Base-by-base conservation (phyloP, 2,888 invertebrate species). In the Diarsia rubi region DNA sequence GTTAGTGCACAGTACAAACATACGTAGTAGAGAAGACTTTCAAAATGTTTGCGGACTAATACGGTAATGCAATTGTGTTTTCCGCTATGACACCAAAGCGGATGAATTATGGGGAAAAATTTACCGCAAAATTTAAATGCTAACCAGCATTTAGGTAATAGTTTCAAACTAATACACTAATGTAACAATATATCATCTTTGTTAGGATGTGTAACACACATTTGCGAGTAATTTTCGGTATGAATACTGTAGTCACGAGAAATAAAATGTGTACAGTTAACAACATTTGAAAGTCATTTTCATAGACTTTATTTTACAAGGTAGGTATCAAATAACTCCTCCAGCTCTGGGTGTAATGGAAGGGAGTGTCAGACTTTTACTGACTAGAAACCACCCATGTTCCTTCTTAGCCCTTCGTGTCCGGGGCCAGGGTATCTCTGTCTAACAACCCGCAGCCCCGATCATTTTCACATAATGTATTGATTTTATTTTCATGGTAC, bases 41-140 rank as follows among this genome's bases (percentile, higher is more conserved):
- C n/a, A 52, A 76, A 65, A 76, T 60, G 27, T 45, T 82, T 2
- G 44, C 45, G 11, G 68, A 82, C 78, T 67, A 68, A 67, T 82
- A 63, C n/a, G 37, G 54, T 64, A 68, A 82, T 67, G 67, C n/a
- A 76, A 49, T 66, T 63, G 57, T 59, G 27, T 83, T 73, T n/a
- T 54, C 16, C 21, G 27, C 12, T 6, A 31, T 57, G 21, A 47
- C 24, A 74, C 31, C 12, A 2, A 54, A 54, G 47, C 9, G 42
- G 8, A n/a, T 31, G 37, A 75, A 45, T 52, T 64, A 49, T 52
- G 37, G n/a, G 11, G 5, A 12, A 16, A 59, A 54, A 57, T 63
- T 44, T 9, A 49, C 8, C 2, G 19, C 11, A 19, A 14, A 9
- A 42, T 11, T 45, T 6, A 6, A 24, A 16, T 11, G 12, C 37